Evolutionary conservation across 2,113 vertebrate genomes (phyloP).

Genomic region (Pygoscelis antarcticus): DNA sequence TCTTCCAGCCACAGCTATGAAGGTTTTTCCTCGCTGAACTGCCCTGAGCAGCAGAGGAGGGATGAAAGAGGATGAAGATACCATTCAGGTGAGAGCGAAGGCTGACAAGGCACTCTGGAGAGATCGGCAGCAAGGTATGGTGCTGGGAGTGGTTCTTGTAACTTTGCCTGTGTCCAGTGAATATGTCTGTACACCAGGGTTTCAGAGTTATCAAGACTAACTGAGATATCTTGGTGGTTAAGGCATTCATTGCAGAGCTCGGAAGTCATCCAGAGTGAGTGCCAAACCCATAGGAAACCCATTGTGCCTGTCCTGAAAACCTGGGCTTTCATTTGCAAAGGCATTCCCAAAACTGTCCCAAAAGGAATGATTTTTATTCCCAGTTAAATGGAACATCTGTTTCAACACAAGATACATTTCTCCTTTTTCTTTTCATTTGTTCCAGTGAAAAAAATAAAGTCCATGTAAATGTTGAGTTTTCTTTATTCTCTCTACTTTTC

Average conservation of each 20-base stretch:
- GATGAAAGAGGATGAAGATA: neutral
- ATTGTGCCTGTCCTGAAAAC: neutral
- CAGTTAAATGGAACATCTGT: neutral
- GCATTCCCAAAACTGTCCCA: neutral
- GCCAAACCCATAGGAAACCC: neutral
- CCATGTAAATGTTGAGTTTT: neutral
- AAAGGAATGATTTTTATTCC: neutral
- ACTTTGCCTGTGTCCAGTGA: neutral
- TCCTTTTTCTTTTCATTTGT: neutral
- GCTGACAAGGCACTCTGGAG: neutral
- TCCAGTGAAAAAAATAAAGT: neutral
- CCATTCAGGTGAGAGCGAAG: accelerated
- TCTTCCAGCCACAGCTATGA: neutral
- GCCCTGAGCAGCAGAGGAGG: neutral
- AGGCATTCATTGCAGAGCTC: neutral
- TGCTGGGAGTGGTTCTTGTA: neutral
- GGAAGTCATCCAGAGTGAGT: neutral
- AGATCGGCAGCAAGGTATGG: neutral
- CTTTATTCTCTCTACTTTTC: neutral
- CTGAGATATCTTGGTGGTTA: neutral
- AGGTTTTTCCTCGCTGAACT: neutral
- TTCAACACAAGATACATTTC: neutral
- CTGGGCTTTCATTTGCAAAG: neutral
- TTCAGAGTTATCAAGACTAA: neutral
- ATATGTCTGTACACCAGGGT: neutral